phyloP scores from a whole-genome alignment of 2,113 vertebrate species.

The Pogona vitticeps region DNA sequence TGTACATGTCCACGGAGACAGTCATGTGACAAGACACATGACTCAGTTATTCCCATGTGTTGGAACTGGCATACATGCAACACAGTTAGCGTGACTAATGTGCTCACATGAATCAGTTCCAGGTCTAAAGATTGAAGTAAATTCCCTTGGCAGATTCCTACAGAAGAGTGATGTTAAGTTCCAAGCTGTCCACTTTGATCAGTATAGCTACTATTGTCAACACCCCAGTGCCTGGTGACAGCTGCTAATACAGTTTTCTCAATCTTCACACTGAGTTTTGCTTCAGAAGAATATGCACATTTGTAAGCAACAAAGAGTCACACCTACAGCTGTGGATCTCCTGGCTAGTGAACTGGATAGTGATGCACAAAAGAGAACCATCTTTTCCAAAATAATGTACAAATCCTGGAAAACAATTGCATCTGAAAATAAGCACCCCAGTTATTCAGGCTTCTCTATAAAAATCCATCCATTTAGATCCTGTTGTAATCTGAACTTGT shows the following conservation, averaged over 20 bases:
- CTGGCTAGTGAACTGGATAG: too few relatives aligned
- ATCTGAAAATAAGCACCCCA: background rate
- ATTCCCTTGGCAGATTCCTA: background rate
- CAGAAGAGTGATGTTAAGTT: too few relatives aligned
- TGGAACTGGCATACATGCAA: background rate
- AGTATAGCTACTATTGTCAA: background rate
- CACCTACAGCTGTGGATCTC: too few relatives aligned
- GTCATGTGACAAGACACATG: too few relatives aligned
- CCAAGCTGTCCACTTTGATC: background rate
- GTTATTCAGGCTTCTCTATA: background rate
- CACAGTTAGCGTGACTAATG: background rate
- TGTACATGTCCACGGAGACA: background rate
- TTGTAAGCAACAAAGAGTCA: conserved; percentile 6
- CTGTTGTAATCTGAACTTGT: background rate
- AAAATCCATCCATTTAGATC: background rate
- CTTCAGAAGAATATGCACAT: background rate
- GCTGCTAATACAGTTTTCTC: background rate
- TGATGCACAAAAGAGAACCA: background rate
- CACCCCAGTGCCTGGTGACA: background rate
- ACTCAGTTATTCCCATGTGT: background rate
- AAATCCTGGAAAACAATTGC: background rate
- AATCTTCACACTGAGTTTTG: background rate
- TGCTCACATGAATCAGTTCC: background rate
- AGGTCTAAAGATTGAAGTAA: background rate
- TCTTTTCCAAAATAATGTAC: background rate